phyloP scores from a whole-genome alignment of 2,797 vertebrate species.

The Chromobotia macracanthus region DNA sequence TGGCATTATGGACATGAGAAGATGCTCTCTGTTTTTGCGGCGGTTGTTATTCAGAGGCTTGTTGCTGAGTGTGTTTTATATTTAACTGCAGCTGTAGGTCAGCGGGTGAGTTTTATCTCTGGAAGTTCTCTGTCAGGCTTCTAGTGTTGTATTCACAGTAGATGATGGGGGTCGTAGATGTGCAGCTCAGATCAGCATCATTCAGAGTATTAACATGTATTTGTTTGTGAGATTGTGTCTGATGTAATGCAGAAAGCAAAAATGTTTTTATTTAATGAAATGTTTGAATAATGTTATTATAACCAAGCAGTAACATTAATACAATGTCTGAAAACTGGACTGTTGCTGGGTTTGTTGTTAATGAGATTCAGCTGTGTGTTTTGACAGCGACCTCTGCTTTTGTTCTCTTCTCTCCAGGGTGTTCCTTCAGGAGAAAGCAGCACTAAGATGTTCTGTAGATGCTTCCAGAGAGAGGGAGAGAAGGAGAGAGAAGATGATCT shows the following conservation, averaged over 20 bases:
- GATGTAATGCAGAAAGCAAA: conserved; percentile 11
- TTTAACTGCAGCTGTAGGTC: neutral
- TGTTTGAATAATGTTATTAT: no score
- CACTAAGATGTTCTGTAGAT: conserved; percentile 71
- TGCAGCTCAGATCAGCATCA: no score
- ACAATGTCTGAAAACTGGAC: no score
- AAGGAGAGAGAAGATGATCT: conserved; percentile 67
- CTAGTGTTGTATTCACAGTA: neutral
- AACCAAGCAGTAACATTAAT: no score
- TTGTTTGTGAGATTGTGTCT: neutral
- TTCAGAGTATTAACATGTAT: neutral
- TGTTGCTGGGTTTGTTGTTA: neutral
- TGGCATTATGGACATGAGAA: no score
- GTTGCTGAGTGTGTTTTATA: neutral
- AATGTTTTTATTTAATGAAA: neutral
- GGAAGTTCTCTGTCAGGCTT: neutral
- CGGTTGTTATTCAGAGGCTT: neutral
- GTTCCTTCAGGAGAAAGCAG: conserved; percentile 84
- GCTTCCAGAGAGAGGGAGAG: conserved; percentile 57
- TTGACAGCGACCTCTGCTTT: conserved; percentile 34
- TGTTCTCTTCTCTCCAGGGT: conserved; percentile 68
- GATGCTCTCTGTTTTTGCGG: no score
- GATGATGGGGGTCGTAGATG: neutral
- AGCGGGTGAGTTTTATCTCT: neutral
- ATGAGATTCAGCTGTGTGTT: neutral